Conservation (phyloP, 2,888 invertebrate genomes). For the Drosophila anomelani region DNA sequence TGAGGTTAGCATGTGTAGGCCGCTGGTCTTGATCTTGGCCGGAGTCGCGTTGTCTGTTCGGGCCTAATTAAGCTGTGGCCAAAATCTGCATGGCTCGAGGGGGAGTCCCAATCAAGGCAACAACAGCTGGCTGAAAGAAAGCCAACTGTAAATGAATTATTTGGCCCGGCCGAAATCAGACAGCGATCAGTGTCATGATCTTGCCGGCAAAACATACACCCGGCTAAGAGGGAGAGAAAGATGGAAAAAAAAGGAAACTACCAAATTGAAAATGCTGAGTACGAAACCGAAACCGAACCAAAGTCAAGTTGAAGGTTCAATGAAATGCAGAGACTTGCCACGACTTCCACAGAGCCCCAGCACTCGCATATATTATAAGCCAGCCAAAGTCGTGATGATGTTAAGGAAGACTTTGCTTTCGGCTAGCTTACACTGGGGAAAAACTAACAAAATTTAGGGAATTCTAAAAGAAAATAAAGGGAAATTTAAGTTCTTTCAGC, state of each 20-base stretch:
- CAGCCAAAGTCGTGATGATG: constrained; percentile 75
- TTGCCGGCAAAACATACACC: constrained; percentile 53
- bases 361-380: constrained; percentile 74
- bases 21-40: constrained; percentile 53
- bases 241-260: constrained; percentile 23
- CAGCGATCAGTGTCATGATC: constrained; percentile 79
- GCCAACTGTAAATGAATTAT: constrained; percentile 46
- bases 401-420: constrained; percentile 53
- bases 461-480: accelerated
- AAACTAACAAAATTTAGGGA: not conserved
- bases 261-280: constrained; percentile 68
- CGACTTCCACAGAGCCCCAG: constrained; percentile 36
- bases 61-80: constrained; percentile 76
- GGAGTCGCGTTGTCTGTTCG: constrained; percentile 24
- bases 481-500: not conserved
- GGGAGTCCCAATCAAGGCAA: constrained; percentile 57
- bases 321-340: constrained; percentile 67
- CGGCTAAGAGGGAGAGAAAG: not conserved
- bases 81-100: constrained; percentile 59
- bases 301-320: constrained; percentile 84
- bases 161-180: constrained; percentile 52
- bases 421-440: constrained; percentile 17
- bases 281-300: constrained; percentile 34
- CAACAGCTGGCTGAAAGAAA: constrained; percentile 42
- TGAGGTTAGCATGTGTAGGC: constrained; percentile 43